Conservation (phyloP, 1,140 invertebrate genomes). For the Euschistus heros region DNA sequence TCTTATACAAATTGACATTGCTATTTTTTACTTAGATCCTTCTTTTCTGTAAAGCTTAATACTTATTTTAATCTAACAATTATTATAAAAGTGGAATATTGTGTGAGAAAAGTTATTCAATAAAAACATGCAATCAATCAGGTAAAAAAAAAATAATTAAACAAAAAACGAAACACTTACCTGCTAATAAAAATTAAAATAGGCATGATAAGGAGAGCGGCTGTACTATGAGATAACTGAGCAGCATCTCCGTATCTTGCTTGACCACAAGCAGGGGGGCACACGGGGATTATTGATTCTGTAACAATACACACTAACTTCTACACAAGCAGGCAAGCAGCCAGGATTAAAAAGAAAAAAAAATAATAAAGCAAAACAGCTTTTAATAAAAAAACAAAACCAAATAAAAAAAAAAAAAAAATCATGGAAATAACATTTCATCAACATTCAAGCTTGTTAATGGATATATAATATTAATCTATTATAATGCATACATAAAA, state of each 20-base stretch:
- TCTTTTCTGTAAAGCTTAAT: too few species aligned
- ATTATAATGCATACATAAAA: too few species aligned
- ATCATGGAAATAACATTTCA: background rate
- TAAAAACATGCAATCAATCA: background rate
- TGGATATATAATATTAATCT: too few species aligned
- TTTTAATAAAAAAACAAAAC: background rate
- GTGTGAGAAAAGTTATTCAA: too few species aligned
- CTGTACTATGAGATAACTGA: conserved; percentile 34
- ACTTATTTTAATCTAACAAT: too few species aligned
- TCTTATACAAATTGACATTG: too few species aligned
- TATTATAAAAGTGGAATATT: too few species aligned
- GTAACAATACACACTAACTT: conserved; percentile 31
- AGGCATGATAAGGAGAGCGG: conserved; percentile 37
- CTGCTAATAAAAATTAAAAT: conserved; percentile 31
- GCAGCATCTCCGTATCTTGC: conserved; percentile 48
- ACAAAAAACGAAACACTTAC: conserved; percentile 7
- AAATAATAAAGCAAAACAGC: background rate
- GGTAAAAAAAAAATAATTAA: background rate
- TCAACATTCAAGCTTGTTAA: too few species aligned
- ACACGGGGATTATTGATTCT: conserved; percentile 84
- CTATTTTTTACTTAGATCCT: too few species aligned
- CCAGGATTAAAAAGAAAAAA: background rate
- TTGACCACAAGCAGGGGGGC: conserved; percentile 81
- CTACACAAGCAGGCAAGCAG: conserved; percentile 16
- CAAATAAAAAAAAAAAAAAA: background rate